Evolutionary conservation across 2,797 vertebrate genomes (phyloP).

Genomic region (Myotis findleyi): DNA sequence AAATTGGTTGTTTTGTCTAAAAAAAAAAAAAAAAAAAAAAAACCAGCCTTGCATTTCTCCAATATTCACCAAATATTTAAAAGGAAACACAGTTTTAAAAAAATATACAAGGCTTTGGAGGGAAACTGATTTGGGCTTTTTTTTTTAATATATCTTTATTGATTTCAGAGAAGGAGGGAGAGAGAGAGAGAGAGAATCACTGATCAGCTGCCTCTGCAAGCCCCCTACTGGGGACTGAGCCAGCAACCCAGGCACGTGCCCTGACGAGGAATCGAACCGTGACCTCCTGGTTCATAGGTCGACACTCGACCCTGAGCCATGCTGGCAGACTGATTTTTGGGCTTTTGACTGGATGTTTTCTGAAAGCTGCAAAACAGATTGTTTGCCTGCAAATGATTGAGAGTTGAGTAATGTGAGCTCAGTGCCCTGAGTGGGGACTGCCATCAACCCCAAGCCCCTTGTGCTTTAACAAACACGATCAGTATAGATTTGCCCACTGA

Average conservation of each 20-base stretch:
- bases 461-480: background rate
- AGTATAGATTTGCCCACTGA: background rate
- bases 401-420: background rate
- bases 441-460: background rate
- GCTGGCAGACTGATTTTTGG: background rate
- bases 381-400: background rate
- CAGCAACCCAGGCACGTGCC: no score
- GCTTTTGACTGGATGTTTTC: background rate
- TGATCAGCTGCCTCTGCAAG: no score
- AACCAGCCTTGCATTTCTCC: background rate
- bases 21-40: background rate
- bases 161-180: no score
- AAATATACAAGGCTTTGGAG: background rate
- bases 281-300: no score
- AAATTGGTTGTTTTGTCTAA: conserved; percentile 7
- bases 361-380: background rate
- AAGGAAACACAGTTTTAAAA: background rate
- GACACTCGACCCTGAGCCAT: no score
- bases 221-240: no score
- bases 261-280: no score
- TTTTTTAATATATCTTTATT: no score
- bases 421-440: background rate
- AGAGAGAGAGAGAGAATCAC: no score
- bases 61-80: conserved; percentile 46
- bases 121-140: background rate